These are phyloP conservation scores for Drosophila bifasciata DNA, from an alignment of 1,140 invertebrate genomes.

Conservation along the genomic window DNA sequence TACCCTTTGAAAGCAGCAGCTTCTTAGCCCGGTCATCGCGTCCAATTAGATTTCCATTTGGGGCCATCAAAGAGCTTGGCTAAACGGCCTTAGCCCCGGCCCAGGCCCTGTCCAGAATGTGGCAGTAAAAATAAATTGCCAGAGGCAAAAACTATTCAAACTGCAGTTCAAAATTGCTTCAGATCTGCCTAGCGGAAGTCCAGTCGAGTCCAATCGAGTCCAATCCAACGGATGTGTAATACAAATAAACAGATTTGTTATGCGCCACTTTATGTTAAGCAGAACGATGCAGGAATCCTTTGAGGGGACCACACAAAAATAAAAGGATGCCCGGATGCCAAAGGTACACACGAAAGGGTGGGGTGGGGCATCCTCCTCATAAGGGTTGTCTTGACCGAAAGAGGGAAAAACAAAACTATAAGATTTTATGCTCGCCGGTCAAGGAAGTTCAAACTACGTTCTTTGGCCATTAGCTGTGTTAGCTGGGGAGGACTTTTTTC, in stretches of 20 bases:
- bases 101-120: slow-evolving; percentile 21
- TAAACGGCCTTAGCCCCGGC: slow-evolving; percentile 47
- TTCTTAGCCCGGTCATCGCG: slow-evolving; percentile 58
- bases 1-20: slow-evolving; percentile 26
- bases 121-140: slow-evolving; percentile 76
- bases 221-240: slow-evolving; percentile 62
- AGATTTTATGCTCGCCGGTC: slow-evolving; percentile 73
- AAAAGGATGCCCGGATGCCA: slow-evolving; percentile 2
- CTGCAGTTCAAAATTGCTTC: slow-evolving; percentile 55
- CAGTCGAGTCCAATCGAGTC: slow-evolving; percentile 9
- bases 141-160: slow-evolving; percentile 48
- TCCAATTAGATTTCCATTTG: slow-evolving; percentile 79
- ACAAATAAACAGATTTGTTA: slow-evolving; percentile 83
- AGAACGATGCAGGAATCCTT: slow-evolving; percentile 26
- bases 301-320: background rate
- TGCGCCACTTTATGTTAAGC: slow-evolving; percentile 78
- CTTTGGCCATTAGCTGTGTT: slow-evolving; percentile 56
- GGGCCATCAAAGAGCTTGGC: slow-evolving; percentile 67
- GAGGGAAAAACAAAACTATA: slow-evolving; percentile 58
- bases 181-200: slow-evolving; percentile 55
- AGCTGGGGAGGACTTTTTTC: slow-evolving; percentile 38
- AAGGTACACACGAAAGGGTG: slow-evolving; percentile 5
- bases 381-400: slow-evolving; percentile 48
- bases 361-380: too few relatives aligned
- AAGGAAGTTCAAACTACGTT: slow-evolving; percentile 65